Percentiles rank a stretch among this genome's conserved stretches.
phyloP scores from a whole-genome alignment of 2,797 vertebrate genomes.

The Muscicapa comitata region DNA sequence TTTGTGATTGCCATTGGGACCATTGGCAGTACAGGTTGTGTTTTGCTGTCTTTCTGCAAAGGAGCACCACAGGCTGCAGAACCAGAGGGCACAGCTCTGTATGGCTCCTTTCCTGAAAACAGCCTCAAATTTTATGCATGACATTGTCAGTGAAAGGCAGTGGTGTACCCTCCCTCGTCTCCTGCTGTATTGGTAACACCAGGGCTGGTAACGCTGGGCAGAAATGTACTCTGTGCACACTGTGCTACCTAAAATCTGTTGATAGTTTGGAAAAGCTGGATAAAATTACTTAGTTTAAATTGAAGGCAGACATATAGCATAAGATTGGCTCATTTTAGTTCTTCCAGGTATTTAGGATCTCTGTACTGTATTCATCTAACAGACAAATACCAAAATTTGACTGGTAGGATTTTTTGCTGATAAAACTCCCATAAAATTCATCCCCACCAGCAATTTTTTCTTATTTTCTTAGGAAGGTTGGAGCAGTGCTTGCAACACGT shows the following conservation, averaged over 20 bases:
- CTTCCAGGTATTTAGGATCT: not conserved
- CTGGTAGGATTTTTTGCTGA: not conserved
- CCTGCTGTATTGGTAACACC: not conserved
- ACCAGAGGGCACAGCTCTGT: not conserved
- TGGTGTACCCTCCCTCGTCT: rapidly evolving
- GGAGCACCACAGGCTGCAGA: not conserved
- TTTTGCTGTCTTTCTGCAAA: not conserved
- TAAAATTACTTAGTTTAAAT: not conserved
- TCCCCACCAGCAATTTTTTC: not conserved
- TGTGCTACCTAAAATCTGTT: not conserved
- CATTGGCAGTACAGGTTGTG: not conserved
- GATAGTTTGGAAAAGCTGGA: not conserved
- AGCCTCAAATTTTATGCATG: not conserved
- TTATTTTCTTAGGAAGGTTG: not conserved
- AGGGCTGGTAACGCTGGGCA: rapidly evolving
- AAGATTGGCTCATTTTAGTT: not conserved
- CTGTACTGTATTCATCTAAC: not conserved
- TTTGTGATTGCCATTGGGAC: not conserved
- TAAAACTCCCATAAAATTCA: not conserved
- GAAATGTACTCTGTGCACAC: not conserved
- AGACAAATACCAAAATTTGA: not conserved
- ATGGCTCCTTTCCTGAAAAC: not conserved
- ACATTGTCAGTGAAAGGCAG: not conserved
- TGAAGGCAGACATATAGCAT: not conserved
- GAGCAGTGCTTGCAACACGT: not conserved